These are phyloP conservation scores for Barbus barbus DNA, from an alignment of 2,113 vertebrate genomes.

Conservation along the genomic window DNA sequence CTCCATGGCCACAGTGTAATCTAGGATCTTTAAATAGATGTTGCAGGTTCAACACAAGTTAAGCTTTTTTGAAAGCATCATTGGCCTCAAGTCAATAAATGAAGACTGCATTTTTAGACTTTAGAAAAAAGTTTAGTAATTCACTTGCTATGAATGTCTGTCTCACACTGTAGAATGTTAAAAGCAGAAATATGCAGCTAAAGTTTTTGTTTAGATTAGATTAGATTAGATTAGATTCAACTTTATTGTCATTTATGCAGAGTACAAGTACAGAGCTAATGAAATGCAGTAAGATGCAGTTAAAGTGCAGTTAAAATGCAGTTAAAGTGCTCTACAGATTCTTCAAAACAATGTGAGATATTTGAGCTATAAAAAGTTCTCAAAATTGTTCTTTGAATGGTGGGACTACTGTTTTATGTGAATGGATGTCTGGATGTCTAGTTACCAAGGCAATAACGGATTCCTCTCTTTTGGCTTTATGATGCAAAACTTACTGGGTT, in stretches of 20 bases:
- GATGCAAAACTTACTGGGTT: not conserved
- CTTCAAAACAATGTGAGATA: not conserved
- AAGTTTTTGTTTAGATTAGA: too few relatives aligned
- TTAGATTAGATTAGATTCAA: too few relatives aligned
- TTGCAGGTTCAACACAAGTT: not conserved
- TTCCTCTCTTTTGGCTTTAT: not conserved
- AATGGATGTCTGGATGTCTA: not conserved
- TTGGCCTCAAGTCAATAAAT: not conserved
- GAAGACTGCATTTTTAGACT: not conserved
- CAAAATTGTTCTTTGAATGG: not conserved
- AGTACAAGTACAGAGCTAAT: too few relatives aligned
- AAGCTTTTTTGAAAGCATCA: not conserved
- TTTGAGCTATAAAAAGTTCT: not conserved
- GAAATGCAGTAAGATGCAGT: too few relatives aligned
- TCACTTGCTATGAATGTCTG: not conserved
- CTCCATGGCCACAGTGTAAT: not conserved
- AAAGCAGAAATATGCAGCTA: not conserved
- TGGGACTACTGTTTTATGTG: not conserved
- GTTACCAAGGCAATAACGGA: not conserved
- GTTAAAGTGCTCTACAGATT: not conserved
- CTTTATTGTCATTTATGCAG: too few relatives aligned
- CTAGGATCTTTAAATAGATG: not conserved
- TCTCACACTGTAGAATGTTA: not conserved
- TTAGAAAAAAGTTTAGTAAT: not conserved
- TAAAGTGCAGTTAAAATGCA: too few relatives aligned